Evolutionary conservation across 2,888 invertebrate species (phyloP), one percentile per base, ranked within the genome.

Genomic region (Autographa gamma): DNA sequence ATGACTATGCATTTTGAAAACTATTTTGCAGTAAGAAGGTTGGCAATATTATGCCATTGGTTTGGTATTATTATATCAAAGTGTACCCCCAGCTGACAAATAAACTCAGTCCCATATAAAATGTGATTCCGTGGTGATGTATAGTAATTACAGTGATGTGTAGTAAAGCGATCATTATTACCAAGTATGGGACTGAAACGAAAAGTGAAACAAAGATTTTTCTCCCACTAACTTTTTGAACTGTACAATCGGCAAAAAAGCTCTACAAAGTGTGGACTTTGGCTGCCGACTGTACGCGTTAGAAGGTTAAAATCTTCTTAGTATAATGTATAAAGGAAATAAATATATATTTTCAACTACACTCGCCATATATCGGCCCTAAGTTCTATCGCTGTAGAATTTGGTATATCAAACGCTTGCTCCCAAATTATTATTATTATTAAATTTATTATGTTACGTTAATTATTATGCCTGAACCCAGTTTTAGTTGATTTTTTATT

Each of bases 101-200:
- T 66, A 79, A 85, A 82, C 79, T 85, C 88, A 88, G 88, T 88
- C 88, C 87, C 86, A 84, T 79, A 76, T 63, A 66, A 62, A 79
- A 73, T 80, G 79, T 85, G 83, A 82, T 85, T 69, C 71, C 56
- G 78, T 71, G 61, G 81, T 81, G 78, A 81, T 76, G 79, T 71
- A 66, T 56, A 66, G 66, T 72, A 38, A 71, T 69, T 72, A 73
- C 64, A 71, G 81, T 81, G 77, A 81, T 83, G 82, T 63, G 66
- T 63, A 56, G 64, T 63, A 59, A 72, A 60, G 63, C 62, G 76
- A 74, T 66, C 38, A 19, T 66, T 74, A 60, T 63, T 43, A 31
- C 54, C 63, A 62, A 60, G 11, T 52, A 61, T 59, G 65, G 73
- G 71, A 70, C 78, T 64, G 69, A 38, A 54, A 66, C 59, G 52